Evolutionary conservation across 2,797 vertebrate genomes (phyloP).

Genomic region (Rousettus madagascariensis): DNA sequence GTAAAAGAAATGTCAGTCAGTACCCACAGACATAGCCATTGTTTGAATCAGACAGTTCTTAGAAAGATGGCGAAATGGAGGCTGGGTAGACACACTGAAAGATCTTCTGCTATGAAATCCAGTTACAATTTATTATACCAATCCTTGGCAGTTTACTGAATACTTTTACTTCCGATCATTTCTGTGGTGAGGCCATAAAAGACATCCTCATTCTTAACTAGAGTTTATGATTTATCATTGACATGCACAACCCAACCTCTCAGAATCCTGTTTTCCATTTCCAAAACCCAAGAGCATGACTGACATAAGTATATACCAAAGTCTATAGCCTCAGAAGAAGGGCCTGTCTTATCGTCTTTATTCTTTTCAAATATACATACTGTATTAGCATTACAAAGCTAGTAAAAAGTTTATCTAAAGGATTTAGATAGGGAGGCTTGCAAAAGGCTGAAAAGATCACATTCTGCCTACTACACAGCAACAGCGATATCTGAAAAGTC

Average conservation of each 20-base stretch:
- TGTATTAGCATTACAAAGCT: neutral
- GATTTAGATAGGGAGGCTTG: conserved; percentile 13
- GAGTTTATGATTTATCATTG: neutral
- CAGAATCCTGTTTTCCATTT: neutral
- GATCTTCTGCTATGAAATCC: neutral
- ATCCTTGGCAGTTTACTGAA: neutral
- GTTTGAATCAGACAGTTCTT: neutral
- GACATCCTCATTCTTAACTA: neutral
- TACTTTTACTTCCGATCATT: neutral
- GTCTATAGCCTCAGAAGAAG: neutral
- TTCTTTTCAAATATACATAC: neutral
- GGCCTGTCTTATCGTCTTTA: neutral
- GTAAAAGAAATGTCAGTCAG: neutral
- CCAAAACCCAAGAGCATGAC: neutral
- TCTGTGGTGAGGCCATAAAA: conserved; percentile 5
- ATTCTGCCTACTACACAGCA: neutral
- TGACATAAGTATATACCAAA: neutral
- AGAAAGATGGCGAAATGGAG: neutral
- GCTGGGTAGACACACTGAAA: neutral
- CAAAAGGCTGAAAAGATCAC: neutral
- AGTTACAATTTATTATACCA: neutral
- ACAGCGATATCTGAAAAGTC: neutral
- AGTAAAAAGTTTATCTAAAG: neutral
- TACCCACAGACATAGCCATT: neutral
- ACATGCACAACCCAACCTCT: neutral